Conservation (phyloP, 2,888 invertebrate species). For the Apeira syringaria region DNA sequence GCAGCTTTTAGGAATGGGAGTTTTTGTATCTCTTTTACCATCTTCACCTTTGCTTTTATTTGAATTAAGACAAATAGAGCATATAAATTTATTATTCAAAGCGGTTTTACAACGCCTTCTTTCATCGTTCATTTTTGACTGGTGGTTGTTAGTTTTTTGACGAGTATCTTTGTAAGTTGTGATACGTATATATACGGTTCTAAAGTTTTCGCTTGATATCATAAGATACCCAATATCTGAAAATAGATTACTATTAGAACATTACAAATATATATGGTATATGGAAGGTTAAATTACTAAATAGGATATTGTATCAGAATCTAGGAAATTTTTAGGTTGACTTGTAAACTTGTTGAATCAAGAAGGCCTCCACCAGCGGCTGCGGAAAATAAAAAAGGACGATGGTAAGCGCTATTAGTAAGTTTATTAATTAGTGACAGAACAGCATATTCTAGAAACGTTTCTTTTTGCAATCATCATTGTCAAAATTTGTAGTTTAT, state of each 20-base stretch:
- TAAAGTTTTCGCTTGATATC: conserved; percentile 46
- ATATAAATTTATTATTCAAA: conserved; percentile 45
- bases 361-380: too few species aligned
- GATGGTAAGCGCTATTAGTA: too few species aligned
- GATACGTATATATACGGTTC: conserved; percentile 55
- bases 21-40: conserved; percentile 39
- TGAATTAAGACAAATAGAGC: conserved; percentile 58
- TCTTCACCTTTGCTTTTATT: conserved; percentile 30
- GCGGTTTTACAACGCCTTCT: conserved; percentile 23
- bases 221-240: conserved; percentile 43
- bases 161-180: conserved; percentile 46
- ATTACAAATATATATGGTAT: too few species aligned
- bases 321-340: too few species aligned
- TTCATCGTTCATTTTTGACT: conserved; percentile 31
- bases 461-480: too few species aligned
- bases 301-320: too few species aligned
- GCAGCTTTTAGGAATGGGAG: conserved; percentile 36
- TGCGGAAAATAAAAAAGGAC: too few species aligned
- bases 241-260: neutral
- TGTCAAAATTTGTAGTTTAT: too few species aligned
- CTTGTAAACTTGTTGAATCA: too few species aligned
- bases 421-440: too few species aligned
- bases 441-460: too few species aligned
- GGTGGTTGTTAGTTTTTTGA: conserved; percentile 8
- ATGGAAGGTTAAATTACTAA: too few species aligned